Percentiles rank a stretch among this genome's conserved stretches.
Conservation (phyloP, 2,888 invertebrate species). For the Philopedon plagiatum region DNA sequence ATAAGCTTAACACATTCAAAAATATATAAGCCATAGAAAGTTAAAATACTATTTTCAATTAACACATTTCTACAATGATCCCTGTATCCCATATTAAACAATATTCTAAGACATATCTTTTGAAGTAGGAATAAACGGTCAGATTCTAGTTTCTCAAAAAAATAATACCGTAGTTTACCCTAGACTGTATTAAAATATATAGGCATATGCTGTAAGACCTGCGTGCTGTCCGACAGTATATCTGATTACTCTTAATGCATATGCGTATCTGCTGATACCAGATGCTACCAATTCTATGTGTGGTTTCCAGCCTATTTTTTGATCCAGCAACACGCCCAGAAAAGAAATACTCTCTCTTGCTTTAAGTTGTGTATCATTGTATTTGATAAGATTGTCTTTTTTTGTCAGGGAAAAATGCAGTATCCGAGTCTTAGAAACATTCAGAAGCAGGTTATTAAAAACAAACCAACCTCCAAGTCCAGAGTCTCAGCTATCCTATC, state of each 20-base stretch:
- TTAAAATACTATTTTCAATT: too few species aligned
- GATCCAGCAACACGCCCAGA: not conserved
- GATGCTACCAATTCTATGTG: not conserved
- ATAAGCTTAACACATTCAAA: too few species aligned
- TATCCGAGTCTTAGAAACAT: slow-evolving; percentile 10
- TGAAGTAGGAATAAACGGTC: not conserved
- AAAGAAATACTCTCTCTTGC: not conserved
- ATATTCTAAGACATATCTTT: not conserved
- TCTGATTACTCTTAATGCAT: not conserved
- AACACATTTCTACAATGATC: too few species aligned
- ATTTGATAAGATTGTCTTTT: not conserved
- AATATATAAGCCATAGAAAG: too few species aligned
- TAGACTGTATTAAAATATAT: not conserved
- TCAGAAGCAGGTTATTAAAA: not conserved
- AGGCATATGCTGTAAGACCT: not conserved
- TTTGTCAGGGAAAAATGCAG: not conserved
- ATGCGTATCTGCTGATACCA: not conserved
- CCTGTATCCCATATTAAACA: not conserved
- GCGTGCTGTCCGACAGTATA: not conserved
- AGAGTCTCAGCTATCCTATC: not conserved
- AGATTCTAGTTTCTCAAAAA: not conserved
- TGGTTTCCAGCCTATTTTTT: not conserved
- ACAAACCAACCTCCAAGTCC: not conserved
- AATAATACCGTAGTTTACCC: not conserved
- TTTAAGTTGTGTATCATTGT: not conserved